Percentiles rank a stretch among this genome's conserved stretches.
Evolutionary conservation across 2,797 vertebrate species (phyloP).

Genomic region (Coregonus suidteri): DNA sequence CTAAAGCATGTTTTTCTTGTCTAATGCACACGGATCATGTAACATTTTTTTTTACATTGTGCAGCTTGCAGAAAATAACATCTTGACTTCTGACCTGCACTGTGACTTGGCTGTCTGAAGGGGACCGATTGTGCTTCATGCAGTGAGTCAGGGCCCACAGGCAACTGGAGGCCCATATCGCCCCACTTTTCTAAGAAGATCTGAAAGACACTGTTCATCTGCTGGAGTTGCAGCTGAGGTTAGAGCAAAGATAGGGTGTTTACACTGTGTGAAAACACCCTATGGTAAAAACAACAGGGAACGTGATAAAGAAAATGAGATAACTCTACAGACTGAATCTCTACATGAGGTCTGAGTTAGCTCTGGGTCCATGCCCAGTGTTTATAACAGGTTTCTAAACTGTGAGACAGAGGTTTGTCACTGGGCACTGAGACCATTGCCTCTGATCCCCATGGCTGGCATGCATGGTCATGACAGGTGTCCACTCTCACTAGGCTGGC

Average conservation of each 20-base stretch:
- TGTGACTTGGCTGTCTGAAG: neutral
- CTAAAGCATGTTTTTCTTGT: neutral
- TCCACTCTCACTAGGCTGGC: constrained; percentile 57
- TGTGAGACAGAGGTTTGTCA: neutral
- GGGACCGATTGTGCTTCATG: neutral
- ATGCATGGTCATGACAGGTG: constrained; percentile 66
- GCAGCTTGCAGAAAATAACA: neutral
- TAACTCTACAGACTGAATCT: neutral
- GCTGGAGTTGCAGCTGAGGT: neutral
- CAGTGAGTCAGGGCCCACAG: neutral
- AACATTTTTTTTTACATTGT: neutral
- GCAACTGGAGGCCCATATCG: neutral
- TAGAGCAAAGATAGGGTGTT: neutral
- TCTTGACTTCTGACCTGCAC: neutral
- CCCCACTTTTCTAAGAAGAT: neutral
- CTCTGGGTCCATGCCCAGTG: neutral
- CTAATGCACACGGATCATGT: neutral
- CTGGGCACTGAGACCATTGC: neutral
- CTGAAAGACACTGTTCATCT: neutral
- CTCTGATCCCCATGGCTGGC: constrained; percentile 35
- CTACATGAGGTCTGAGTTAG: neutral
- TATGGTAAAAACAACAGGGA: neutral
- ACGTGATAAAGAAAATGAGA: neutral
- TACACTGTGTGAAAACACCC: too few species aligned
- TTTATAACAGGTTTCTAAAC: neutral